Conservation (phyloP, 2,797 vertebrate species). For the Philypnodon macrostomus region DNA sequence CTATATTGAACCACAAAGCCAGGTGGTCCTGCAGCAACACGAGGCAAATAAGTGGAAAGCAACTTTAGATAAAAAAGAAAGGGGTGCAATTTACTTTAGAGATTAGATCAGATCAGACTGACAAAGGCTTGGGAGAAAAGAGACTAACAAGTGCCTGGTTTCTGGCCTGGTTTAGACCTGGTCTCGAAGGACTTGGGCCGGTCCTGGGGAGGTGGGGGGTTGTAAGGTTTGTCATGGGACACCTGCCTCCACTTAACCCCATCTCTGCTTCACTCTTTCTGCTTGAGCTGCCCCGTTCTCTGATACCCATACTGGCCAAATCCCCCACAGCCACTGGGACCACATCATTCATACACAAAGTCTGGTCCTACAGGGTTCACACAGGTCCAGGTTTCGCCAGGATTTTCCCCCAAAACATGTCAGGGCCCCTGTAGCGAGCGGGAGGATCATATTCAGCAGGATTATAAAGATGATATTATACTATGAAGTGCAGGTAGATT, state of each 20-base stretch:
- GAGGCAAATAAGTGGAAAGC: conserved; percentile 27
- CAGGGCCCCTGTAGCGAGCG: conserved; percentile 55
- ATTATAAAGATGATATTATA: conserved; percentile 4
- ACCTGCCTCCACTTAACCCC: conserved; percentile 83
- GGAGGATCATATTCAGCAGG: conserved; percentile 49
- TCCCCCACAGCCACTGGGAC: conserved; percentile 43
- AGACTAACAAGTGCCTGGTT: conserved; percentile 62
- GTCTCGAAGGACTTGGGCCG: conserved; percentile 43
- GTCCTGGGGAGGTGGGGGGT: conserved; percentile 50
- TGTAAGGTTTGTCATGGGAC: conserved; percentile 72
- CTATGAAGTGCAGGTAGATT: too few species aligned
- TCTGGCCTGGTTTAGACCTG: conserved; percentile 32
- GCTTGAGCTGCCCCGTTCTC: conserved; percentile 81
- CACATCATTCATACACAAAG: conserved; percentile 44
- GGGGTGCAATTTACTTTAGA: conserved; percentile 37
- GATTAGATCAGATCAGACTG: conserved; percentile 59
- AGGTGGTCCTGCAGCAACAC: conserved; percentile 64
- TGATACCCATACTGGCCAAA: conserved; percentile 44
- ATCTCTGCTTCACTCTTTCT: conserved; percentile 76
- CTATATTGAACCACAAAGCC: conserved; percentile 59
- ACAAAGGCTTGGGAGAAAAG: conserved; percentile 50
- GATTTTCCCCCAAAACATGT: conserved; percentile 57
- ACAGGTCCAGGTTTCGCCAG: conserved; percentile 42
- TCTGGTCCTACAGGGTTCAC: conserved; percentile 49
- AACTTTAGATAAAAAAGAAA: conserved; percentile 50